A percentile compares a stretch with the other conserved stretches of the same genome.
Evolutionary conservation across 2,888 invertebrate genomes (phyloP).

Genomic region (Drosophila anomalata): DNA sequence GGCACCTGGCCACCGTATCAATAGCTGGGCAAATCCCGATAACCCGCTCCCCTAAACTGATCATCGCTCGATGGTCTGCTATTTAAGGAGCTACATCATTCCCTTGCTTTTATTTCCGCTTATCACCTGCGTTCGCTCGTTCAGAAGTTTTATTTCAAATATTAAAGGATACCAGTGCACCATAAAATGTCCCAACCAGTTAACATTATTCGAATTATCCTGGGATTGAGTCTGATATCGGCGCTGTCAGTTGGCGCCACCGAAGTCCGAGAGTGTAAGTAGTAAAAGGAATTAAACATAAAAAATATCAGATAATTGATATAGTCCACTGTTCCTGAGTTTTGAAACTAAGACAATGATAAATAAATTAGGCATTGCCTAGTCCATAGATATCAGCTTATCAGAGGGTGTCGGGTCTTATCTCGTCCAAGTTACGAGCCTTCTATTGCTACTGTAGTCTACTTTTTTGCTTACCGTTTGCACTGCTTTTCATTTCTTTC

Average conservation of each 20-base stretch:
- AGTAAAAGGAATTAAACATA: background rate
- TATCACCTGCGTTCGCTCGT: constrained; percentile 36
- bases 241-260: constrained; percentile 41
- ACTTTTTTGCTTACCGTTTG: constrained; percentile 31
- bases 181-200: background rate
- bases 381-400: constrained; percentile 20
- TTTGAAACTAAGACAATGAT: no score
- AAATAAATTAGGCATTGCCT: background rate
- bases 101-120: constrained; percentile 52
- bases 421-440: background rate
- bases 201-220: constrained; percentile 55
- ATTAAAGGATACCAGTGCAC: background rate
- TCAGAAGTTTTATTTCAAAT: background rate
- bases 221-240: constrained; percentile 43
- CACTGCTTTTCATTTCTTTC: constrained; percentile 1
- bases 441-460: background rate
- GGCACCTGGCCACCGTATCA: constrained; percentile 42
- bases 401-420: constrained; percentile 12
- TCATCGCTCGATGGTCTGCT: constrained; percentile 51
- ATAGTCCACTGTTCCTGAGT: no score
- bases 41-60: constrained; percentile 48
- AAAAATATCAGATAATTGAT: no score
- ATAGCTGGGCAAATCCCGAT: constrained; percentile 46
- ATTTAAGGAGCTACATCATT: constrained; percentile 55
- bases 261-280: constrained; percentile 62